Evolutionary conservation across 1,140 invertebrate genomes (phyloP).

Genomic region (Mylabris phalerata): DNA sequence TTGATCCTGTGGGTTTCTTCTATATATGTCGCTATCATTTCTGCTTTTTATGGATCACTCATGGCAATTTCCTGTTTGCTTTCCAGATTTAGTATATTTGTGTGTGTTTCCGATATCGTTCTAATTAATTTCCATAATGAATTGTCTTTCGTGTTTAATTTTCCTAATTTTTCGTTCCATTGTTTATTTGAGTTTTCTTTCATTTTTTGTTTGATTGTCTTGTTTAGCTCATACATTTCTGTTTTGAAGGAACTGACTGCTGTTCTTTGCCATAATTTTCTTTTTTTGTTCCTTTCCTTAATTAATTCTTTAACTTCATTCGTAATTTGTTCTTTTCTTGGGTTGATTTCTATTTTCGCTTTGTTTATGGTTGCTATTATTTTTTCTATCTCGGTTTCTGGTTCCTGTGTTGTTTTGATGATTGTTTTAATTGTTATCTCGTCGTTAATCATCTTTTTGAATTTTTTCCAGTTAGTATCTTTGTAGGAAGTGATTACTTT

Average conservation of each 20-base stretch:
- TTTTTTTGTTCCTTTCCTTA: neutral
- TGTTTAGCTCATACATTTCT: neutral
- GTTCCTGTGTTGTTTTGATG: neutral
- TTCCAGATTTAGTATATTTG: too few species aligned
- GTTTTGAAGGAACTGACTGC: neutral
- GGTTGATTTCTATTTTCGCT: neutral
- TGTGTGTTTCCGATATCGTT: too few species aligned
- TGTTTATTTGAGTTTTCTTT: neutral
- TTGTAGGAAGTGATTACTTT: neutral
- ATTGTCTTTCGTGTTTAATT: too few species aligned
- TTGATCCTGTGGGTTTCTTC: too few species aligned
- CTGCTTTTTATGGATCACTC: too few species aligned
- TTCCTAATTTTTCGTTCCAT: neutral
- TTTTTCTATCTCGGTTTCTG: neutral
- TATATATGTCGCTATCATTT: too few species aligned
- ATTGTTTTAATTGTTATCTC: neutral
- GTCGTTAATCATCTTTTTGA: neutral
- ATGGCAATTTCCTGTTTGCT: too few species aligned
- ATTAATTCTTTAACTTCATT: neutral
- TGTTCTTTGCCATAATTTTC: neutral
- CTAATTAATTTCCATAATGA: too few species aligned
- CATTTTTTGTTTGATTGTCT: neutral
- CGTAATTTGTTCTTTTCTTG: neutral
- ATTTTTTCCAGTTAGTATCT: neutral
- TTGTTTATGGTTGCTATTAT: neutral